These are phyloP conservation scores for Axea sp. DNA, from an alignment of 2,888 invertebrate genomes.

Conservation along the genomic window DNA sequence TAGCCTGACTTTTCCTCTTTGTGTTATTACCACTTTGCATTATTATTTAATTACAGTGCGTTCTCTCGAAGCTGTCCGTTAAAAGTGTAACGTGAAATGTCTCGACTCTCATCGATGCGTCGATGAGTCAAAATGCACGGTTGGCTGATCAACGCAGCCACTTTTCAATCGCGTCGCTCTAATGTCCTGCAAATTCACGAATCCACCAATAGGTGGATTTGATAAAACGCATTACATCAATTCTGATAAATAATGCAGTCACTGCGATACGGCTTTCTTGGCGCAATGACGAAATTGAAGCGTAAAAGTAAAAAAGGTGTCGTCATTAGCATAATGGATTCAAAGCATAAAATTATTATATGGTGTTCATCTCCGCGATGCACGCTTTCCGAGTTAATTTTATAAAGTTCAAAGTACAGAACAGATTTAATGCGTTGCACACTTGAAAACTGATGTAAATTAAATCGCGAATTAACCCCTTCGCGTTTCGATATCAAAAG, in stretches of 20 bases:
- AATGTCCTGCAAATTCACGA: no score
- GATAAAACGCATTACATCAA: no score
- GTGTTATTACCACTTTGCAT: background rate
- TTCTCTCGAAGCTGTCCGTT: background rate
- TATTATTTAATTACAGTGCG: background rate
- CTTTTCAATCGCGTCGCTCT: no score
- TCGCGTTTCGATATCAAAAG: conserved; percentile 17
- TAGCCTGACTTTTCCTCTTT: background rate
- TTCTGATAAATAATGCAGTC: no score
- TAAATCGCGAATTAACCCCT: conserved; percentile 32
- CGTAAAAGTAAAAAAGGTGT: conserved; percentile 14
- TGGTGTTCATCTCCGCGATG: conserved; percentile 14
- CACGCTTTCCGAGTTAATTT: conserved; percentile 32
- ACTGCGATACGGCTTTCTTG: no score
- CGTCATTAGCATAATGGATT: conserved; percentile 30
- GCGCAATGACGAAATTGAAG: conserved; percentile 10
- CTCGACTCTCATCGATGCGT: conserved; percentile 5
- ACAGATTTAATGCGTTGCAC: conserved; percentile 32
- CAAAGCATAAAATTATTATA: conserved; percentile 37
- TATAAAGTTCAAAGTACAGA: conserved; percentile 38
- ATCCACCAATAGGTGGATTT: no score
- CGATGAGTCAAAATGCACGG: no score
- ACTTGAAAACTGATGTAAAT: conserved; percentile 42
- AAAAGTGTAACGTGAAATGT: background rate
- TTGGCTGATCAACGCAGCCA: no score